Base-by-base conservation (phyloP, 2,888 invertebrate species). In the Lepeophtheirus nordmannii region DNA sequence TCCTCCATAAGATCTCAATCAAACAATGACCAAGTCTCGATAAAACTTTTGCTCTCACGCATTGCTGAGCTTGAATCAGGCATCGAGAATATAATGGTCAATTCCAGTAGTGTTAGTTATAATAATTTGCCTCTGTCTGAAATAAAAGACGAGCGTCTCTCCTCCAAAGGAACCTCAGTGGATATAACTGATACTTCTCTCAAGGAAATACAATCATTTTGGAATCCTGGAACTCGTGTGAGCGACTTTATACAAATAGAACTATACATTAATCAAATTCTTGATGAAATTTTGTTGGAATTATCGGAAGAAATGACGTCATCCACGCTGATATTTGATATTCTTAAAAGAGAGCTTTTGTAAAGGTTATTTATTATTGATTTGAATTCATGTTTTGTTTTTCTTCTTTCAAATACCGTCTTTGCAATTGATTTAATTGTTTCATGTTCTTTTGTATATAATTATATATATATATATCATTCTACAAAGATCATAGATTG, bases 181-280 rank as follows among this genome's bases (percentile, higher is more conserved):
- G 53, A 46, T 17, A 46, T 46, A 46, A n/a, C 53, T 14, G 53
- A 46, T 46, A 14, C n/a, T 46, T 46, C 53, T 46, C 53, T 46
- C n/a, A 46, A 17, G 53, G 53, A 46, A 14, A 46, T 46, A 46
- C 53, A 46, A n/a, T 17, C 14, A 46, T 8, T n/a, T 8, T n/a
- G 17, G 14, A 46, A 46, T 2, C 53, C 53, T 17, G n/a, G n/a
- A n/a, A 46, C 53, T 8, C 14, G 8, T n/a, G 8, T 46, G 53
- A 5, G 53, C 17, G 53, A 46, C 53, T 46, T 46, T 17, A 5
- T 46, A n/a, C 53, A 46, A 46, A 17, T 46, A 17, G 53, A 46
- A 17, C 53, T 46, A 5, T 46, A 5, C 53, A 46, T 46, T 46
- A 46, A 46, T 46, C 14, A 17, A 46, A 46, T 46, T 17, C 53